Evolutionary conservation across 30 jellyfish, hydroid and myxozoan genomes (phyloP).

Genomic region (Hydractinia echinata): DNA sequence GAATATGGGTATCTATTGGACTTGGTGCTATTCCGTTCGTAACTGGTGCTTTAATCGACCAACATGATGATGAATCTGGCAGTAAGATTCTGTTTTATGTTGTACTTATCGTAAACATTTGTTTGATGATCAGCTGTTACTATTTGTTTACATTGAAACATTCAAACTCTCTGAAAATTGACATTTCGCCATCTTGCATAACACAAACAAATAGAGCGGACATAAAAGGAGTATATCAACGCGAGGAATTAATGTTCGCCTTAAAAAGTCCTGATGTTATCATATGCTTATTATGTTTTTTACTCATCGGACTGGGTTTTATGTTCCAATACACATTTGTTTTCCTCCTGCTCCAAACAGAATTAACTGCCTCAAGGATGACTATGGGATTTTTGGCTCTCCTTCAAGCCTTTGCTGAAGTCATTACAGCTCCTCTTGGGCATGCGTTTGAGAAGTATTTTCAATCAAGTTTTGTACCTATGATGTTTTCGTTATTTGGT

Average conservation of each 20-base stretch:
- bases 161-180: not conserved
- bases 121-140: not conserved
- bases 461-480: constrained; percentile 1
- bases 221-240: not conserved
- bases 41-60: not conserved
- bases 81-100: not conserved
- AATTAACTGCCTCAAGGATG: not conserved
- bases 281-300: not conserved
- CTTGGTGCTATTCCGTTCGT: constrained; percentile 4
- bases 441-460: not conserved
- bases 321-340: constrained; percentile 12
- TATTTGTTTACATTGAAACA: not conserved
- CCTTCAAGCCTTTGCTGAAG: not conserved
- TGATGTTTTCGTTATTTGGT: constrained; percentile 7
- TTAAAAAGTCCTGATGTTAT: constrained; percentile 1
- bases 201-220: not conserved
- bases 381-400: not conserved
- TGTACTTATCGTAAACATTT: not conserved
- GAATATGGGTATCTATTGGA: not conserved
- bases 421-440: not conserved
- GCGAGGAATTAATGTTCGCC: not conserved
- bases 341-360: not conserved
- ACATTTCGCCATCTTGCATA: no score
- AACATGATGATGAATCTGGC: not conserved
- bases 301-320: constrained; percentile 13